These are phyloP conservation scores for Cephus sareptanus DNA, from an alignment of 2,888 invertebrate genomes.

Conservation along the genomic window DNA sequence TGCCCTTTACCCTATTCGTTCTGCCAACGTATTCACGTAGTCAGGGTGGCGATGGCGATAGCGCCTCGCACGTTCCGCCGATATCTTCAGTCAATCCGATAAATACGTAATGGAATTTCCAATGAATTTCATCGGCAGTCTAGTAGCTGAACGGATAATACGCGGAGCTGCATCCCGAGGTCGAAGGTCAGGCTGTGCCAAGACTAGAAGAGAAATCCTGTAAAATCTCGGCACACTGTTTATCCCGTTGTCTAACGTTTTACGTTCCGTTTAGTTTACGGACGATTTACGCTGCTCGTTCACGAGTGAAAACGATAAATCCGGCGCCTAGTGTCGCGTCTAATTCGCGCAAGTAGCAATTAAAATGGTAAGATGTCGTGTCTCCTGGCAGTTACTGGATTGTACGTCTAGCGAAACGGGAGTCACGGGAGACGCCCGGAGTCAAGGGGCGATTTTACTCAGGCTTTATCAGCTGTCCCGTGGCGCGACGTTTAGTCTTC, in stretches of 20 bases:
- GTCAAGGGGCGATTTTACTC: background rate
- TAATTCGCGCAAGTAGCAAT: conserved; percentile 27
- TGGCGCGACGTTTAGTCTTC: background rate
- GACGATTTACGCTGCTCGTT: background rate
- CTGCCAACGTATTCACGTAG: background rate
- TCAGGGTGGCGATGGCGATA: background rate
- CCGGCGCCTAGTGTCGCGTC: background rate
- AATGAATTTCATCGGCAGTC: background rate
- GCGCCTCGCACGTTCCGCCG: background rate
- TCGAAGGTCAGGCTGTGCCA: background rate
- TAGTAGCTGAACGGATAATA: background rate
- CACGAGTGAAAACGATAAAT: background rate
- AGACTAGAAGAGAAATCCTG: background rate
- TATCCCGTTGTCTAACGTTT: background rate
- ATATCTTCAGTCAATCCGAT: background rate
- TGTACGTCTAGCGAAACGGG: background rate
- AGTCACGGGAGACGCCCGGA: background rate
- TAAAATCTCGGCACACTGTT: background rate
- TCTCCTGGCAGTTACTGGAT: conserved; percentile 29
- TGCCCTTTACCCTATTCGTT: background rate
- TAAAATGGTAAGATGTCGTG: conserved; percentile 44
- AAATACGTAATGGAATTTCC: background rate
- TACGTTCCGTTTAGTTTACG: background rate
- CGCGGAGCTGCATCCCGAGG: background rate
- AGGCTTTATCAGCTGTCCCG: background rate